phyloP scores from a whole-genome alignment of 2,888 invertebrate species.

The Autographa gamma region DNA sequence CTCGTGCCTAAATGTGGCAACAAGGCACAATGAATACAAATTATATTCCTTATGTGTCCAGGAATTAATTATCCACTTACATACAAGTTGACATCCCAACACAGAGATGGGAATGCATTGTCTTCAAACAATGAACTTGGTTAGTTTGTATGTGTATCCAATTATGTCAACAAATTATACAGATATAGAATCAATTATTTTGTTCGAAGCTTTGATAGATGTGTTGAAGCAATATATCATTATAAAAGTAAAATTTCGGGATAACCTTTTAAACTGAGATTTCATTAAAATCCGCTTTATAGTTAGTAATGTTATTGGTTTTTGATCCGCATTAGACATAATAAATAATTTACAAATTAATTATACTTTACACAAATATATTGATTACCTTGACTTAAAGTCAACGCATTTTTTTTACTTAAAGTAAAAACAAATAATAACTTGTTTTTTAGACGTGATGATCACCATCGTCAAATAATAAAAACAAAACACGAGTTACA shows the following conservation, averaged over 20 bases:
- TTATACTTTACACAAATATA: no score
- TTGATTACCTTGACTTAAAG: no score
- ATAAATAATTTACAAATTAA: no score
- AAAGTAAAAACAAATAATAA: no score
- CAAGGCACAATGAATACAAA: constrained; percentile 70
- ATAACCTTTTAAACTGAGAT: background rate
- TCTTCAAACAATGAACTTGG: constrained; percentile 73
- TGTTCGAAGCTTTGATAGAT: constrained; percentile 13
- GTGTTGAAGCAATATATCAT: background rate
- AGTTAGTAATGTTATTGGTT: no score
- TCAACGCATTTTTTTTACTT: no score
- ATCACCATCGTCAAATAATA: no score
- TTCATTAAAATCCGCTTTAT: no score
- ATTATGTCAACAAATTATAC: constrained; percentile 33
- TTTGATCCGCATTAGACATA: no score
- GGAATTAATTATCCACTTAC: constrained; percentile 73
- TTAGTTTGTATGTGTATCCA: constrained; percentile 43
- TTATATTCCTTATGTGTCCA: constrained; percentile 64
- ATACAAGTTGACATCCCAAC: constrained; percentile 73
- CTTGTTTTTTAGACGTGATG: no score
- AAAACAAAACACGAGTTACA: no score
- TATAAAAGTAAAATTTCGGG: background rate
- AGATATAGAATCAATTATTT: constrained; percentile 6
- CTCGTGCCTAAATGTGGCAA: constrained; percentile 61
- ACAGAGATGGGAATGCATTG: constrained; percentile 73